Evolutionary conservation across 2,797 vertebrate genomes (phyloP).

Genomic region (Lithobates sylvaticus): DNA sequence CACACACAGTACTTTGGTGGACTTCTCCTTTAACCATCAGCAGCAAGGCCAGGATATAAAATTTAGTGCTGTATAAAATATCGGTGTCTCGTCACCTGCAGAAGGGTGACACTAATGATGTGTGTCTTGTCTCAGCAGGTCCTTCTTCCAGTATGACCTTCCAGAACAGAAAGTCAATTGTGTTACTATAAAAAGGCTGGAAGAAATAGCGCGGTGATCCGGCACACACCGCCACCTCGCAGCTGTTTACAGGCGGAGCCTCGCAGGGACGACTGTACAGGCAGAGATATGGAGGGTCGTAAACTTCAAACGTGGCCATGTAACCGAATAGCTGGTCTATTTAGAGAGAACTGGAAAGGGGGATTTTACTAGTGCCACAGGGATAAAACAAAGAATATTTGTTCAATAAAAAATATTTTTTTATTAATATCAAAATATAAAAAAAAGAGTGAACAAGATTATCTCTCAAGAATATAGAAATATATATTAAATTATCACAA

Average conservation of each 20-base stretch:
- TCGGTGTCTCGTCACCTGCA: not conserved
- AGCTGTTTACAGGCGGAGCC: constrained; percentile 9
- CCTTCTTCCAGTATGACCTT: constrained; percentile 41
- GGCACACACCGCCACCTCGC: not conserved
- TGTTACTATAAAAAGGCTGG: constrained; percentile 47
- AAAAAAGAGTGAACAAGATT: no score
- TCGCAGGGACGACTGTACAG: not conserved
- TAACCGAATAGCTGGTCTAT: not conserved
- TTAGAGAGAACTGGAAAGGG: not conserved
- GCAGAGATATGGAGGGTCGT: not conserved
- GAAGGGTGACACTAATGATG: not conserved
- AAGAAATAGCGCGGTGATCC: not conserved
- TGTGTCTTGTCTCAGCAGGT: not conserved
- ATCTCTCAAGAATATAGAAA: no score
- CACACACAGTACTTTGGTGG: no score
- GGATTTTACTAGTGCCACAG: no score
- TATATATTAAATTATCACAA: no score
- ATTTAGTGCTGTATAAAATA: no score
- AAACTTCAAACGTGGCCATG: not conserved
- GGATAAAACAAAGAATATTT: no score
- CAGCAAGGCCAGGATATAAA: no score
- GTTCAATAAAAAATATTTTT: no score
- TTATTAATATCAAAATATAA: no score
- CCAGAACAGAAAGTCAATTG: constrained; percentile 49
- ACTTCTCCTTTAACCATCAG: no score